A percentile compares a stretch with the other conserved stretches of the same genome.
These are phyloP conservation scores for Parascotia fuliginaria DNA, from an alignment of 2,888 invertebrate species.

Conservation along the genomic window DNA sequence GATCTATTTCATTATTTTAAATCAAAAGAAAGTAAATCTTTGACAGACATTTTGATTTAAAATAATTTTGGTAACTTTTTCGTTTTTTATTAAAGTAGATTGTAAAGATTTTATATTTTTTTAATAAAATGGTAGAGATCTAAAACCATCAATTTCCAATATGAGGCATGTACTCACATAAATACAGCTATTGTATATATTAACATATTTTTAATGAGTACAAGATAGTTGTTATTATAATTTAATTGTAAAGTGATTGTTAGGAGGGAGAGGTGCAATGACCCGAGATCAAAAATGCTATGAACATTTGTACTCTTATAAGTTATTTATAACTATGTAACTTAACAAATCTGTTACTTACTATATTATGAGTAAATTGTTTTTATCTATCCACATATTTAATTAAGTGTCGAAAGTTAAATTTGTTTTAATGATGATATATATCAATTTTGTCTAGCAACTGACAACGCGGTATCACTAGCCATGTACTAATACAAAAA, in stretches of 20 bases:
- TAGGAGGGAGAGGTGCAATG: conserved; percentile 27
- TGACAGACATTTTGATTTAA: too few species aligned
- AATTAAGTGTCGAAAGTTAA: neutral
- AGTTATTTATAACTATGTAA: too few species aligned
- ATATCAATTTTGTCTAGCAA: conserved; percentile 27
- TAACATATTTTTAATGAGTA: conserved; percentile 7
- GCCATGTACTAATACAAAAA: conserved; percentile 39
- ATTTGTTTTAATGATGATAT: too few species aligned
- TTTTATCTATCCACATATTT: neutral
- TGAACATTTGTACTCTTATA: conserved; percentile 24
- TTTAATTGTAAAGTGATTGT: conserved; percentile 29
- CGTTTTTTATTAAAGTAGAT: too few species aligned
- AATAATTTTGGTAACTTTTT: too few species aligned
- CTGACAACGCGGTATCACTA: conserved; percentile 12
- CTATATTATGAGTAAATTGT: too few species aligned
- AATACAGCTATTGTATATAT: neutral
- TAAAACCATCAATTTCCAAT: too few species aligned
- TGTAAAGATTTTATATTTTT: too few species aligned
- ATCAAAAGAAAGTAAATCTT: too few species aligned
- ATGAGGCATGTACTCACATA: neutral
- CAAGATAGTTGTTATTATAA: conserved; percentile 11
- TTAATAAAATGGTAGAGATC: too few species aligned
- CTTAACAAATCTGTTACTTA: too few species aligned
- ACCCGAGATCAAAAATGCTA: conserved; percentile 24
- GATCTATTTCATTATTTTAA: too few species aligned